These are phyloP conservation scores for Garrulus glandarius DNA, from an alignment of 2,797 vertebrate species.

Conservation along the genomic window DNA sequence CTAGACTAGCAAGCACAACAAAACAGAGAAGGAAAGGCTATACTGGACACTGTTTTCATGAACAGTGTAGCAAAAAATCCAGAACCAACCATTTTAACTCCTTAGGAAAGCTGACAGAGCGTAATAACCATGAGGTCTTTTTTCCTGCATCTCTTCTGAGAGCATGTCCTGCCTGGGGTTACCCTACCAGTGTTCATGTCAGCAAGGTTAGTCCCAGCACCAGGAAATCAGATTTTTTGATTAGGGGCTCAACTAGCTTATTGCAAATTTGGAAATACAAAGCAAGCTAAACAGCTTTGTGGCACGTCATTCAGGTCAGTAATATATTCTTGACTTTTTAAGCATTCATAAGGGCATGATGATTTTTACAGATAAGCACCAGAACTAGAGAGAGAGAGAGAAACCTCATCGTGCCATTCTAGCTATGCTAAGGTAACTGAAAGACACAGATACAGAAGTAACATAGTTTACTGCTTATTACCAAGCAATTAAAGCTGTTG, in stretches of 20 bases:
- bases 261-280: background rate
- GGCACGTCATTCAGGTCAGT: background rate
- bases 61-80: background rate
- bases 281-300: background rate
- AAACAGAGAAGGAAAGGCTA: background rate
- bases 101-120: background rate
- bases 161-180: accelerated
- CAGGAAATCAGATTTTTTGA: background rate
- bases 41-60: background rate
- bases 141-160: background rate
- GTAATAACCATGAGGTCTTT: background rate
- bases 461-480: background rate
- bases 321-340: background rate
- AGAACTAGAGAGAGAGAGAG: background rate
- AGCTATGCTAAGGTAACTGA: background rate
- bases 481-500: background rate
- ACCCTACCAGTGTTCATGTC: background rate
- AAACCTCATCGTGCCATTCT: background rate
- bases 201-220: background rate
- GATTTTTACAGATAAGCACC: background rate
- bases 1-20: background rate
- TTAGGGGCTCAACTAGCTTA: background rate
- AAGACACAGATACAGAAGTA: background rate
- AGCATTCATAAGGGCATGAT: background rate
- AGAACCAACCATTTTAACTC: background rate